phyloP scores from a whole-genome alignment of 2,797 vertebrate species.

The Miichthys miiuy region DNA sequence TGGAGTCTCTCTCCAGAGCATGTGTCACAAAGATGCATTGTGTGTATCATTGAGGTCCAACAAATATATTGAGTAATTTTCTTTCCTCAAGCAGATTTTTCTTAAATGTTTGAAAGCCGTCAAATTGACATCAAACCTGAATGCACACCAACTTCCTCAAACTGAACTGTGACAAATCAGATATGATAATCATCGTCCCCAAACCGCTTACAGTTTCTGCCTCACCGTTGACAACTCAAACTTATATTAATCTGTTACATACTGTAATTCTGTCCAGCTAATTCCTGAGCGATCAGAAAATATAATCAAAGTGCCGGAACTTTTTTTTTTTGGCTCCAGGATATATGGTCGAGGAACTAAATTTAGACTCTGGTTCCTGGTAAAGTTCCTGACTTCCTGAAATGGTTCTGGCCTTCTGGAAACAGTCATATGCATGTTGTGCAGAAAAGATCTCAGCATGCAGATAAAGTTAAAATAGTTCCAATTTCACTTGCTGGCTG shows the following conservation, averaged over 20 bases:
- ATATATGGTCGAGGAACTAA: neutral
- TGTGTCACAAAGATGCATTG: neutral
- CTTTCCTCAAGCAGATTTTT: neutral
- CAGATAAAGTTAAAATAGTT: neutral
- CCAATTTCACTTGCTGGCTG: neutral
- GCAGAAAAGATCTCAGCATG: neutral
- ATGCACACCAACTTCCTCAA: too few species aligned
- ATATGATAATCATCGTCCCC: too few species aligned
- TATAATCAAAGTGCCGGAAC: neutral
- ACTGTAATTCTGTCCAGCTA: neutral
- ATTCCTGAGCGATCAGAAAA: neutral
- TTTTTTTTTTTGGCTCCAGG: neutral
- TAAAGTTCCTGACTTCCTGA: neutral
- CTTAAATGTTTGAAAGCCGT: neutral
- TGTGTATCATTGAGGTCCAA: neutral
- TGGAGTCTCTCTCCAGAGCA: neutral
- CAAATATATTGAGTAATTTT: neutral
- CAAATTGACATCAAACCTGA: too few species aligned
- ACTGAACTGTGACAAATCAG: too few species aligned
- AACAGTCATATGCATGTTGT: neutral
- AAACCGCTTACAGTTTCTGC: too few species aligned
- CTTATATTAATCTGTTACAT: neutral
- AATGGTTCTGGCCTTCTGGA: neutral
- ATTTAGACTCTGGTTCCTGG: neutral
- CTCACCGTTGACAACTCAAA: neutral